A percentile compares a stretch with the other conserved stretches of the same genome.
These are phyloP conservation scores for Patiria miniata DNA, from an alignment of 35 echinoderm and acorn worm species.

Conservation along the genomic window DNA sequence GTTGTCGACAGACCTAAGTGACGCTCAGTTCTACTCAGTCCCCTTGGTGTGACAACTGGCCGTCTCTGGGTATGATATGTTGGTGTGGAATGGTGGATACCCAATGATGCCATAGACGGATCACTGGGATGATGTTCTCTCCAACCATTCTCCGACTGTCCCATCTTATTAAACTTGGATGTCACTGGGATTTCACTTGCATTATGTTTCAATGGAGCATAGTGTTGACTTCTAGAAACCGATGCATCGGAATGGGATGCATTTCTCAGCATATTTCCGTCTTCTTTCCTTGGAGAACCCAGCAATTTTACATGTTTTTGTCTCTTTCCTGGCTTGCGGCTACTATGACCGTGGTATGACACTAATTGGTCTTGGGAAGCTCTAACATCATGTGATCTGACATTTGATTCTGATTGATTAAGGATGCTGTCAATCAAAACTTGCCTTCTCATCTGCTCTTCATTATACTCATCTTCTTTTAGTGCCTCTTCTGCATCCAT, in stretches of 20 bases:
- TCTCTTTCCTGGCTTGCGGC: no score
- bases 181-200: no score
- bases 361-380: background rate
- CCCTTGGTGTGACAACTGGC: no score
- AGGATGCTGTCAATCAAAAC: background rate
- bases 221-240: background rate
- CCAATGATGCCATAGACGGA: background rate
- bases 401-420: background rate
- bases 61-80: no score
- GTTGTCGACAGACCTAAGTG: background rate
- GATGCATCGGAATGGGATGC: no score
- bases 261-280: no score
- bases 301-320: no score
- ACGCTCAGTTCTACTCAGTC: background rate
- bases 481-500: background rate
- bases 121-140: background rate
- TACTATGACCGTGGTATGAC: no score
- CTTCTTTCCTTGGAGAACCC: no score
- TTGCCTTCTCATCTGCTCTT: slow-evolving; percentile 7
- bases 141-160: background rate
- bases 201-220: background rate
- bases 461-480: background rate
- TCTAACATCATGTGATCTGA: background rate
- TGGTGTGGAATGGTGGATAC: no score
- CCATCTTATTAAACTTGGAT: no score